Conservation (phyloP, 2,888 invertebrate genomes). For the Corythucha ciliata region DNA sequence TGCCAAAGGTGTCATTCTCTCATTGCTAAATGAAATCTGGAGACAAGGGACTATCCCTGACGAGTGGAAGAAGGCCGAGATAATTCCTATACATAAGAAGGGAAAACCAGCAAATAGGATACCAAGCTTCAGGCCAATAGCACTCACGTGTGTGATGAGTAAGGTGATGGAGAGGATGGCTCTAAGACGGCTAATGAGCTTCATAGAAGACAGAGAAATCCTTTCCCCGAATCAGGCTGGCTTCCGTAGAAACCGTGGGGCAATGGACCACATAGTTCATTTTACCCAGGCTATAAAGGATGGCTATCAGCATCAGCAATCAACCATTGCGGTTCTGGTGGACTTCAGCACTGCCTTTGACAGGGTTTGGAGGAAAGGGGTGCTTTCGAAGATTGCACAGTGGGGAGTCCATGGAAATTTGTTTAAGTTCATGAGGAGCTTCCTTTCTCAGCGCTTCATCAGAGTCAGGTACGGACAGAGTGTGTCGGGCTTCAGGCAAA, state of each 20-base stretch:
- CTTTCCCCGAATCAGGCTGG: conserved; percentile 11
- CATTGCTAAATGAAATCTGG: background rate
- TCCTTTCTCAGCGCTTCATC: conserved; percentile 13
- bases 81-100: background rate
- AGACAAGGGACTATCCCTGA: background rate
- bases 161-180: conserved; percentile 18
- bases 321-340: too few relatives aligned
- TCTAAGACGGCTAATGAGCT: conserved; percentile 7
- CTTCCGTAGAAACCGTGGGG: conserved; percentile 3
- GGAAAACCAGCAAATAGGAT: conserved; percentile 1
- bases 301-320: conserved; percentile 6
- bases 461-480: conserved; percentile 15
- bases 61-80: conserved; percentile 8
- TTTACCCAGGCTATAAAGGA: conserved; percentile 15
- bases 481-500: too few relatives aligned
- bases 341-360: too few relatives aligned
- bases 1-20: background rate
- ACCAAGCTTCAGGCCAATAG: background rate
- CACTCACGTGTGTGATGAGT: background rate
- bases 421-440: conserved; percentile 8
- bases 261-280: conserved; percentile 16
- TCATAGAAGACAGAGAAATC: background rate
- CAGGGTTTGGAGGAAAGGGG: too few relatives aligned
- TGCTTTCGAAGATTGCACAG: too few relatives aligned
- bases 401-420: too few relatives aligned